Base-by-base conservation (phyloP, 2,797 vertebrate species). In the Sebastes oblongus region DNA sequence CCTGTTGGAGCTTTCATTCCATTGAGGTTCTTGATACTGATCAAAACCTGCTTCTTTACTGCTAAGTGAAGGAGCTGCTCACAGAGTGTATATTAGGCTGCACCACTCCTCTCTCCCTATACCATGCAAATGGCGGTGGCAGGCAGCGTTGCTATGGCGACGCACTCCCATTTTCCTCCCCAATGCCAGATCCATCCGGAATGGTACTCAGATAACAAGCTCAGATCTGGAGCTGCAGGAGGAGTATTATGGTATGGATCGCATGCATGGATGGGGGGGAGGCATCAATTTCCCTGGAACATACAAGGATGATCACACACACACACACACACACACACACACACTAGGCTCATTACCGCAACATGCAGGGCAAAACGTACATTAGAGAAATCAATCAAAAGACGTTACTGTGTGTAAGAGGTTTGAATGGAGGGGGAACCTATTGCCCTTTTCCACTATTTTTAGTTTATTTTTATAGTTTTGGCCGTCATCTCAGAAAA, bases 171-270 rank as follows among this genome's bases (percentile, higher is more conserved):
- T 87, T 80, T 86, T 80, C 66, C 66, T 75, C 79, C 61, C 60
- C 18, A 32, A 70, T 64, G 77, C 78, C 14, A 13, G 75, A 85
- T 87, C 75, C 70, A 80, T 82, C 73, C 29, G 16, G 71, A 86
- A 76, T 80, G 76, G 61, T 67, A 73, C 76, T 77, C 62, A 65
- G 65, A 81, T 75, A 75, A 52, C 67, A 69, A 27, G 77, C 70
- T 77, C 58, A 66, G 69, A 86, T 80, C 80, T 25, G 8, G 75
- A 77, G 75, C 80, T 81, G 75, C 78, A 66, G 87, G 46, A 66
- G 85, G 46, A 76, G 36, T 72, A 81, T 84, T 75, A 80, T 76
- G 75, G 82, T 81, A 79, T 85, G 74, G 80, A 85, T 84, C 72
- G 36, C 34, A 78, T 77, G 70, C 66, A 80, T 54, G 72, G 16